These are phyloP conservation scores for Dasyornis broadbenti DNA, from an alignment of 2,113 vertebrate genomes.

Conservation along the genomic window DNA sequence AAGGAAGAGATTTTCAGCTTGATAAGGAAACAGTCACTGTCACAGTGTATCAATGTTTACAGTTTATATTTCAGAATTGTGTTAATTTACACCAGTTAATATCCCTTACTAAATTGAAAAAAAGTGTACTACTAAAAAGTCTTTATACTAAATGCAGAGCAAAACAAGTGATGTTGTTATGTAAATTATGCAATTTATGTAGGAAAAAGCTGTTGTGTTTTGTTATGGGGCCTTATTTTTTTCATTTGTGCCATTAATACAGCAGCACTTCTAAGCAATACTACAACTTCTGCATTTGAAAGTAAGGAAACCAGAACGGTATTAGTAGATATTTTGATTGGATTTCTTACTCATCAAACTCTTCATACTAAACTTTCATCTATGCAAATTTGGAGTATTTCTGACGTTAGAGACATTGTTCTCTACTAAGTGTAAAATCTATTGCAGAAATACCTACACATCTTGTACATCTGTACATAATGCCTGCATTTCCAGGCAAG, in stretches of 20 bases:
- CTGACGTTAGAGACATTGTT: neutral
- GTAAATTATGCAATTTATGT: neutral
- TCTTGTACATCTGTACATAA: neutral
- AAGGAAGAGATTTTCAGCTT: neutral
- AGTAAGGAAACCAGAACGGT: neutral
- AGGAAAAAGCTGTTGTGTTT: neutral
- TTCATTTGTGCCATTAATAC: neutral
- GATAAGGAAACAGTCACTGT: neutral
- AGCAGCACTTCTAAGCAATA: neutral
- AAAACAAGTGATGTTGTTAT: neutral
- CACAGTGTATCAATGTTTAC: neutral
- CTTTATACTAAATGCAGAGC: neutral
- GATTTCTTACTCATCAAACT: neutral
- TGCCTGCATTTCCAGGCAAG: neutral
- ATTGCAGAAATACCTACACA: neutral
- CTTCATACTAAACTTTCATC: neutral
- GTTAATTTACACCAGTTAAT: neutral
- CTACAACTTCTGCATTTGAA: neutral
- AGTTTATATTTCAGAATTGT: neutral
- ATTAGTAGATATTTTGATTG: neutral
- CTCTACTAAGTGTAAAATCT: neutral
- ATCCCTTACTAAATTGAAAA: neutral
- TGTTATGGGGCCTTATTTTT: neutral
- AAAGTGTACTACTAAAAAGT: neutral
- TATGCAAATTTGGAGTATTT: neutral